These are phyloP conservation scores for Aporophyla lueneburgensis DNA, from an alignment of 2,888 invertebrate species.

Conservation along the genomic window DNA sequence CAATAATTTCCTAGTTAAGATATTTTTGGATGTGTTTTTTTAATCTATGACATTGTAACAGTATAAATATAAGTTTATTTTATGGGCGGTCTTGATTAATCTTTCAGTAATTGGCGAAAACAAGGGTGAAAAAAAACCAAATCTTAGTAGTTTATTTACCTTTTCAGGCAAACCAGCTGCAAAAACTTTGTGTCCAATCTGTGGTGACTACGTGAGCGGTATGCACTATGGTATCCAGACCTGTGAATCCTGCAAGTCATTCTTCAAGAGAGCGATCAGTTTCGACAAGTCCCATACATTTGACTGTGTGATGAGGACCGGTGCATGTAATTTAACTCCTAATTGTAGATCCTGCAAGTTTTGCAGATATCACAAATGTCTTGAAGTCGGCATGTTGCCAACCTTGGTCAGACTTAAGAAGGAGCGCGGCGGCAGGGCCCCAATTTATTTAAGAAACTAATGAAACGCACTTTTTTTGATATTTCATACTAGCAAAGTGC, in stretches of 20 bases:
- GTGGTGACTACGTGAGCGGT: constrained; percentile 72
- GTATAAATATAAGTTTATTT: not conserved
- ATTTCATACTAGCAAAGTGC: not conserved
- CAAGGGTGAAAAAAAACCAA: not conserved
- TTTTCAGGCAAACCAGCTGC: constrained; percentile 8
- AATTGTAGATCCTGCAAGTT: constrained; percentile 64
- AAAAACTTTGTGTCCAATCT: constrained; percentile 71
- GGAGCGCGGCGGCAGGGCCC: constrained; percentile 53
- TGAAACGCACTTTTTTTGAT: not conserved
- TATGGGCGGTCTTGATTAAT: not conserved
- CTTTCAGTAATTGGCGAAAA: not conserved
- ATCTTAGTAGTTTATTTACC: not conserved
- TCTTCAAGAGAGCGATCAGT: constrained; percentile 75
- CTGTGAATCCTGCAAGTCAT: constrained; percentile 79
- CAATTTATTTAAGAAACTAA: constrained; percentile 34
- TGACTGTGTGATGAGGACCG: constrained; percentile 41
- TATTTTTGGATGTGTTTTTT: not conserved
- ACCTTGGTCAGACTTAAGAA: constrained; percentile 60
- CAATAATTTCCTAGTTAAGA: not conserved
- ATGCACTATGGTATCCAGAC: constrained; percentile 75
- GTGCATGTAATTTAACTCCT: constrained; percentile 55
- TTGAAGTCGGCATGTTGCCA: constrained; percentile 73
- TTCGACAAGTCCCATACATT: constrained; percentile 53
- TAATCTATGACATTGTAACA: not conserved
- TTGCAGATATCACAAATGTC: constrained; percentile 75